phyloP scores from a whole-genome alignment of 2,888 invertebrate genomes.

The Rotaria magnacalcarata region DNA sequence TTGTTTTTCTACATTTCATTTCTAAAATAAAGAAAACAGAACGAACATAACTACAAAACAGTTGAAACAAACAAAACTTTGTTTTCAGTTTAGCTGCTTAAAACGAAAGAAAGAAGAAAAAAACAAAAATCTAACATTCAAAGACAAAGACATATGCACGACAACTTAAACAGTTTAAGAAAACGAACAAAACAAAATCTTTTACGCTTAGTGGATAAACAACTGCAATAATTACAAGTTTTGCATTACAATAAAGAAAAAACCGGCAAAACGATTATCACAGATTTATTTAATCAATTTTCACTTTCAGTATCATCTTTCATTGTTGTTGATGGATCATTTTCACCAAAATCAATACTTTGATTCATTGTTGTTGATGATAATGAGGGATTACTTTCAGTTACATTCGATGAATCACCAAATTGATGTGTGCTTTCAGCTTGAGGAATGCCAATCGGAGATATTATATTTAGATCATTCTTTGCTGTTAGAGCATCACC shows the following conservation, averaged over 20 bases:
- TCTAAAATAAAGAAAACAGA: too few relatives aligned
- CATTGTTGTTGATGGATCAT: constrained; percentile 26
- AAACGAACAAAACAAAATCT: too few relatives aligned
- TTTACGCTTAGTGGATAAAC: too few relatives aligned
- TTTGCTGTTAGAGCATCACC: not conserved
- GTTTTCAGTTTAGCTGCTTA: too few relatives aligned
- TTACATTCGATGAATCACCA: not conserved
- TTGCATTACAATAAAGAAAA: not conserved
- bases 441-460: not conserved
- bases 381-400: not conserved
- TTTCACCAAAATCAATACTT: constrained; percentile 20
- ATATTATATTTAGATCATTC: not conserved
- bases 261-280: not conserved
- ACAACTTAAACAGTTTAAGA: too few relatives aligned
- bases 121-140: too few relatives aligned
- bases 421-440: not conserved
- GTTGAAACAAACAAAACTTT: too few relatives aligned
- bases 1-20: too few relatives aligned
- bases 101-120: too few relatives aligned
- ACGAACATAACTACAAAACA: too few relatives aligned
- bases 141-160: too few relatives aligned
- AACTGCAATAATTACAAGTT: too few relatives aligned
- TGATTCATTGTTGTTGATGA: not conserved
- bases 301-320: not conserved
- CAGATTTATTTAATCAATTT: not conserved